Base-by-base conservation (phyloP, 1,140 invertebrate species). In the Bombus fervidus region DNA sequence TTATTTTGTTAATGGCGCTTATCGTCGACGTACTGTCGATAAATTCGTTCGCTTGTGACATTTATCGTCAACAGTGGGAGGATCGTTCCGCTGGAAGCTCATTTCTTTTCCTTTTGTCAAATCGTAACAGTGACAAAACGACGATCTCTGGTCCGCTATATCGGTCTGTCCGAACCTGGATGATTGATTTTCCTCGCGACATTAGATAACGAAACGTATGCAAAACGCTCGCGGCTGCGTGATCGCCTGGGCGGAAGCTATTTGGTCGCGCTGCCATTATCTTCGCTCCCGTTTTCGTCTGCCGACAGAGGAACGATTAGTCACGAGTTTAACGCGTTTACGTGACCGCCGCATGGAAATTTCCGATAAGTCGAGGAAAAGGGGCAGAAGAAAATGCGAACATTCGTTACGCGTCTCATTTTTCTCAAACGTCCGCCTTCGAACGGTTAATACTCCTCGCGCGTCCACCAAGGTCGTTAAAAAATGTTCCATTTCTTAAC, bases 111-210 rank as follows among this genome's bases (percentile, higher is more conserved):
- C 15, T 25, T 53, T 9, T 41, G 68, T 69, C 22, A n/a, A 43
- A 22, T 43, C 74, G 68, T 34, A 43, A 73, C 47, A 6, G n/a
- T 53, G 28, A 43, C 75, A 84, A 85, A 85, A 81, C 81, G 83
- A 4, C 28, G 12, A 8, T 15, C 62, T 18, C 25, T 64, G 34
- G n/a, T 59, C 78, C 18, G 57, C 2, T 53, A 34, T 90, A 89
- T 75, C 68, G 73, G 68, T 74, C 69, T 79, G 89, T 80, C 39
- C 64, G 34, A 43, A 6, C 37, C 47, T 57, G 83, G 76, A 87
- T 90, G 89, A 90, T 90, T 85, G 86, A 90, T 90, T 90, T 85
- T 47, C 66, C 31, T 82, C n/a, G 47, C 15, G 43, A 37, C 74
- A 31, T 75, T 78, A 80, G 84, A 83, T 89, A 86, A 77, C 83